These are phyloP conservation scores for Crioceris asparagi DNA, from an alignment of 2,888 invertebrate genomes.

Conservation along the genomic window DNA sequence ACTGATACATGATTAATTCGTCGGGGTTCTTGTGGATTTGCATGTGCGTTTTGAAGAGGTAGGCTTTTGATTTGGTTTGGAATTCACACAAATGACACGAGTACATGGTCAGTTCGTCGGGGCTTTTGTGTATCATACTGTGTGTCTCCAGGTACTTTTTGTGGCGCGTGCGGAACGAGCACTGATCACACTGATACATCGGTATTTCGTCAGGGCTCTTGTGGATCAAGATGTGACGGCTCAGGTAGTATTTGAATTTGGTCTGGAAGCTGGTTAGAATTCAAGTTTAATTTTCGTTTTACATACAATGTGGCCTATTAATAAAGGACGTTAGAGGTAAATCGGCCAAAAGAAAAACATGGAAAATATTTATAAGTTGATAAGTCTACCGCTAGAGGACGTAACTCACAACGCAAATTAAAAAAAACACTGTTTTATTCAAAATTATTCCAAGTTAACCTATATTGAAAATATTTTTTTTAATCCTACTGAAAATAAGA, in stretches of 20 bases:
- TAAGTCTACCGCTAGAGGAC: too few species aligned
- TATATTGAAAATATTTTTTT: too few species aligned
- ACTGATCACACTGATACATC: slow-evolving; percentile 19
- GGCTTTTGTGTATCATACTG: slow-evolving; percentile 18
- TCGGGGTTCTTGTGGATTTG: slow-evolving; percentile 18
- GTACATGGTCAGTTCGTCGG: slow-evolving; percentile 21
- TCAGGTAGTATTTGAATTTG: slow-evolving; percentile 20
- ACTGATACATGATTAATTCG: slow-evolving; percentile 14
- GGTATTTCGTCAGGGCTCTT: slow-evolving; percentile 16
- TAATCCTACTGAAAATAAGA: too few species aligned
- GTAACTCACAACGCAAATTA: too few species aligned
- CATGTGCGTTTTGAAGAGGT: slow-evolving; percentile 19
- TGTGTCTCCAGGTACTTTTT: slow-evolving; percentile 21
- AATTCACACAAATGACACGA: slow-evolving; percentile 20
- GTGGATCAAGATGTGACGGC: slow-evolving; percentile 19
- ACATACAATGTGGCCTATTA: too few species aligned
- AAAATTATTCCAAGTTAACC: too few species aligned
- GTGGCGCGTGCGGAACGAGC: slow-evolving; percentile 18
- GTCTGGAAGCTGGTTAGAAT: slow-evolving; percentile 19
- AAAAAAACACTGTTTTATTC: too few species aligned
- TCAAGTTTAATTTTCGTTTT: too few species aligned
- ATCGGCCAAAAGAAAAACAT: too few species aligned
- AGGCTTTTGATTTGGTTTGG: slow-evolving; percentile 21
- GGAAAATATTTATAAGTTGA: too few species aligned
- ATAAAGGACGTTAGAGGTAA: too few species aligned